phyloP scores from a whole-genome alignment of 2,888 invertebrate species.

The Platycnemis pennipes region DNA sequence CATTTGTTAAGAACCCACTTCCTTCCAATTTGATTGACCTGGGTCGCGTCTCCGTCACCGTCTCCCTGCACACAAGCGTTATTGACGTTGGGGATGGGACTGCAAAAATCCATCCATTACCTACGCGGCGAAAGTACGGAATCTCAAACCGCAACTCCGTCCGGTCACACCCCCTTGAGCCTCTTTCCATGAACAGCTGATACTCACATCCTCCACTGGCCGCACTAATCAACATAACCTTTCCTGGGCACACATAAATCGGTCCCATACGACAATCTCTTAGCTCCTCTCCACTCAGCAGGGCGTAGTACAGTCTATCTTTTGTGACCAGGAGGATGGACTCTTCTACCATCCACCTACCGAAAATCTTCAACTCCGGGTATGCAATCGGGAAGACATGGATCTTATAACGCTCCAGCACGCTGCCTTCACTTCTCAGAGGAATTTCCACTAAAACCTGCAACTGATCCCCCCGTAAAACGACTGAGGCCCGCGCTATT shows the following conservation, averaged over 20 bases:
- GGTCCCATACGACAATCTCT: neutral
- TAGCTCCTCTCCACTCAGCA: neutral
- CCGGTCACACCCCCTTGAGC: too few relatives aligned
- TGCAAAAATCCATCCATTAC: too few relatives aligned
- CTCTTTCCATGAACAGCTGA: neutral
- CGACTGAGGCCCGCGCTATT: neutral
- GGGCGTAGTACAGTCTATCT: neutral
- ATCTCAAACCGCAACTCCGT: too few relatives aligned
- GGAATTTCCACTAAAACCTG: neutral
- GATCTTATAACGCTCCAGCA: neutral
- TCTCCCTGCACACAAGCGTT: too few relatives aligned
- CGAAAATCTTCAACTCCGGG: neutral
- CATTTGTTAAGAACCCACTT: too few relatives aligned
- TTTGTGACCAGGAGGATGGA: neutral
- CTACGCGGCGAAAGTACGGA: too few relatives aligned
- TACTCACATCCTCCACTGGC: neutral
- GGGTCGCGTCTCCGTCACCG: too few relatives aligned
- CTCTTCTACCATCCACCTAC: neutral
- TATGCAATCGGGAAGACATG: neutral
- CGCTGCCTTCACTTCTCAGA: neutral
- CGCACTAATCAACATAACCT: neutral
- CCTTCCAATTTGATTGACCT: too few relatives aligned
- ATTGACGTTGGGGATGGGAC: too few relatives aligned
- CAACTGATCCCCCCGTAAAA: neutral
- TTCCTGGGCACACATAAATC: neutral